phyloP scores from a whole-genome alignment of 2,113 vertebrate species.

The Sorex araneus region DNA sequence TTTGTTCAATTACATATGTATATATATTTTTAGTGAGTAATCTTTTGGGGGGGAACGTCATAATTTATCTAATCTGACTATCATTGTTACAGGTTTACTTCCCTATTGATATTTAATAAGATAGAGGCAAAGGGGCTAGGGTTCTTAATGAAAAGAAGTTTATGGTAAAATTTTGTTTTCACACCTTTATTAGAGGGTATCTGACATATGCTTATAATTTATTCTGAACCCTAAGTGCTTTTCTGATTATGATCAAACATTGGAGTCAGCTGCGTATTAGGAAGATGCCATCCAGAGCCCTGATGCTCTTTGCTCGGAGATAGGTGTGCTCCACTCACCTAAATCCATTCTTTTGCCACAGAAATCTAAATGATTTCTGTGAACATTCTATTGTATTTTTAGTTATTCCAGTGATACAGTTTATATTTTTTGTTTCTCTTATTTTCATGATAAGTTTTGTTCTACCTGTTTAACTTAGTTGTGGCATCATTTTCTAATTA shows the following conservation, averaged over 20 bases:
- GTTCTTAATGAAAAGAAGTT: constrained; percentile 75
- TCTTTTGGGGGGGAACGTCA: constrained; percentile 20
- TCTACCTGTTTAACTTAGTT: not conserved
- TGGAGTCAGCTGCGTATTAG: constrained; percentile 85
- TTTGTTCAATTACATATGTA: no score
- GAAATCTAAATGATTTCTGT: constrained; percentile 85
- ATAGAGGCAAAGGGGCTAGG: not conserved
- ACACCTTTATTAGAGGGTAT: constrained; percentile 83
- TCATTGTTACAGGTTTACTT: constrained; percentile 68
- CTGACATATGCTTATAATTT: constrained; percentile 88
- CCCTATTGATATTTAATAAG: constrained; percentile 72
- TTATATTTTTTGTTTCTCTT: constrained; percentile 28
- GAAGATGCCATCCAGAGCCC: constrained; percentile 91
- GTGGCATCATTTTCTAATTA: not conserved
- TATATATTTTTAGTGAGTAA: constrained; percentile 26
- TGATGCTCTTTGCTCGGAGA: constrained; percentile 91
- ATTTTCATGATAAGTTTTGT: constrained; percentile 31
- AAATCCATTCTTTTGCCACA: constrained; percentile 91
- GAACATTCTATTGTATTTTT: constrained; percentile 82
- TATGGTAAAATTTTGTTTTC: constrained; percentile 77
- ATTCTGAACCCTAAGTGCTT: constrained; percentile 87
- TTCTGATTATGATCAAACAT: constrained; percentile 80
- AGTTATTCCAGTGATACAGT: constrained; percentile 71
- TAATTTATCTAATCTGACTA: constrained; percentile 32
- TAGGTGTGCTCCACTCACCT: constrained; percentile 92